These are phyloP conservation scores for Balearica regulorum DNA, from an alignment of 2,797 vertebrate species.

Conservation along the genomic window DNA sequence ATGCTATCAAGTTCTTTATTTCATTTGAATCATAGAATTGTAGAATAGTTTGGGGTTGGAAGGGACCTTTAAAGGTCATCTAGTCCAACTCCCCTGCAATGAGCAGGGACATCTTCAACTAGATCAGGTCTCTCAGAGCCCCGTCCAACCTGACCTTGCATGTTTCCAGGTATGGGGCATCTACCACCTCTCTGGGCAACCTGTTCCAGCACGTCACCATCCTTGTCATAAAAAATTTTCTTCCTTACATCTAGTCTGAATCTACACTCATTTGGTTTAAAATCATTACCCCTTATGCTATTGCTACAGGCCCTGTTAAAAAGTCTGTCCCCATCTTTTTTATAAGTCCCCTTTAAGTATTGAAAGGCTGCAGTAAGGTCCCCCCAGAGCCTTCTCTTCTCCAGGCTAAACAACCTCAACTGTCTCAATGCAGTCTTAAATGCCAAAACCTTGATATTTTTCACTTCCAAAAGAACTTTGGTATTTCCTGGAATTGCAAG, in stretches of 20 bases:
- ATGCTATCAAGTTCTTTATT: background rate
- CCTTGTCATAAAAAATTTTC: background rate
- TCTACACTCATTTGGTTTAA: background rate
- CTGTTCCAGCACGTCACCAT: background rate
- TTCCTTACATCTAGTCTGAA: background rate
- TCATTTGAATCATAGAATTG: background rate
- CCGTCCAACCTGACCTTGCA: background rate
- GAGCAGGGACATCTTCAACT: background rate
- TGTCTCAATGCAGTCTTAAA: background rate
- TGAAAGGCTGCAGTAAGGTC: background rate
- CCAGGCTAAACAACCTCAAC: background rate
- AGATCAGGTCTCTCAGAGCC: background rate
- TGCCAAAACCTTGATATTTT: background rate
- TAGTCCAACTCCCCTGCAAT: background rate
- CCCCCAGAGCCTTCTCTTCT: background rate
- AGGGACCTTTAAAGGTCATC: background rate
- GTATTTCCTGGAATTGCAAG: conserved; percentile 14
- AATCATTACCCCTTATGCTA: background rate
- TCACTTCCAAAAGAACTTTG: background rate
- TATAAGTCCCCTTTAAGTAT: background rate
- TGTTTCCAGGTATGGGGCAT: background rate
- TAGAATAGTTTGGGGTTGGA: background rate
- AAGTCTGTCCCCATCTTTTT: background rate
- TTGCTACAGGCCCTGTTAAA: background rate
- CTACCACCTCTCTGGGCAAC: background rate